phyloP scores from a whole-genome alignment of 2,797 vertebrate genomes.

The Lepilemur ruficaudatus region DNA sequence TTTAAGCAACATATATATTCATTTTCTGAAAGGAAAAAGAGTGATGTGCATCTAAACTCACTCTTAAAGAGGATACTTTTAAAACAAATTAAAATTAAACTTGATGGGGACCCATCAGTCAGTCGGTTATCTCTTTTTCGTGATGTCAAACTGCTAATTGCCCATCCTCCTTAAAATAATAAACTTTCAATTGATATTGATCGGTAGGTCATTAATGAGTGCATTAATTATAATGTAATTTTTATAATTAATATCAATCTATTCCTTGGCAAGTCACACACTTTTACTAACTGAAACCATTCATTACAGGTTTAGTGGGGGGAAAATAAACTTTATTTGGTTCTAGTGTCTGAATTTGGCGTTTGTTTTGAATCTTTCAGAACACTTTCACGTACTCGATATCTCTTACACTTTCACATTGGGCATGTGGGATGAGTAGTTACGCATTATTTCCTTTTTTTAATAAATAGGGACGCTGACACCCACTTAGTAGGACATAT shows the following conservation, averaged over 20 bases:
- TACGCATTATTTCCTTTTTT: background rate
- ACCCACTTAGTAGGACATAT: background rate
- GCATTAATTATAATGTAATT: slow-evolving; percentile 58
- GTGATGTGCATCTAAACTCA: slow-evolving; percentile 72
- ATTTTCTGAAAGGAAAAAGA: slow-evolving; percentile 75
- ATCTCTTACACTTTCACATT: background rate
- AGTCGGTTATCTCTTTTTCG: slow-evolving; percentile 76
- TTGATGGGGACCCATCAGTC: slow-evolving; percentile 81
- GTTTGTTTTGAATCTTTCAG: slow-evolving; percentile 1
- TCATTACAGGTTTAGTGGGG: background rate
- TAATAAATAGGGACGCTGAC: background rate
- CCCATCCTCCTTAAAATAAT: slow-evolving; percentile 78
- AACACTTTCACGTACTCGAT: background rate
- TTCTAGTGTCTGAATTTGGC: slow-evolving; percentile 5
- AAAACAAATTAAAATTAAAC: slow-evolving; percentile 84
- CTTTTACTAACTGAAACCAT: slow-evolving; percentile 63
- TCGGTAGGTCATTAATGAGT: slow-evolving; percentile 72
- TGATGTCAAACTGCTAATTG: slow-evolving; percentile 81
- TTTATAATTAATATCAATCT: slow-evolving; percentile 72
- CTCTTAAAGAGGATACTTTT: slow-evolving; percentile 77
- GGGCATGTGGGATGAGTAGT: background rate
- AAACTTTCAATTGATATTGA: slow-evolving; percentile 80
- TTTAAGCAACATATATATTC: slow-evolving; percentile 65
- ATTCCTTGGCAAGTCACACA: slow-evolving; percentile 62
- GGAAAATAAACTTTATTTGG: background rate